Evolutionary conservation across 1,140 invertebrate species (phyloP).

Genomic region (Drosophila ananassae): DNA sequence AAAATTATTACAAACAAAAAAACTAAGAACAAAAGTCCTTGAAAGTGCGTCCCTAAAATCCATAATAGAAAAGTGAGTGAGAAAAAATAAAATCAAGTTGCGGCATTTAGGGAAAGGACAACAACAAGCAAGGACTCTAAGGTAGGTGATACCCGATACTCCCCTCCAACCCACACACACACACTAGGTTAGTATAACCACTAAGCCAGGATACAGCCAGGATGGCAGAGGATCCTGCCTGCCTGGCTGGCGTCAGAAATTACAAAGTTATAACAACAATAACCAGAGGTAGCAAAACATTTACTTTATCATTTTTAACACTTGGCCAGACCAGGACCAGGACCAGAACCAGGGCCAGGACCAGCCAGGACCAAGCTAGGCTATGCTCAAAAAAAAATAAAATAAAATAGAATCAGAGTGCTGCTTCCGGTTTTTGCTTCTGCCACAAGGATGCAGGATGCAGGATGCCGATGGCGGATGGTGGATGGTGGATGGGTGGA

Average conservation of each 20-base stretch:
- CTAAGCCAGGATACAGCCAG: neutral
- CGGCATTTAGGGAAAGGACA: neutral
- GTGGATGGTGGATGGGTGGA: too few species aligned
- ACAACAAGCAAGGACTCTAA: neutral
- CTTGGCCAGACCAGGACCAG: constrained; percentile 20
- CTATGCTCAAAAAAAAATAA: neutral
- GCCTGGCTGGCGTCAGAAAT: constrained; percentile 54
- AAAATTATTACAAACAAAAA: neutral
- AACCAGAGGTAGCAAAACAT: constrained; percentile 68
- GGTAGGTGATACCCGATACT: neutral
- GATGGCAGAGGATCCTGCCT: neutral
- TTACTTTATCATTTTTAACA: constrained; percentile 77
- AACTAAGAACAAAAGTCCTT: neutral
- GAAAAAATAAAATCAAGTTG: neutral
- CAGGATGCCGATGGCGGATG: neutral
- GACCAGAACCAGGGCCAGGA: neutral
- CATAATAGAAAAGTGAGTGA: neutral
- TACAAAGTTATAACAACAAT: constrained; percentile 80
- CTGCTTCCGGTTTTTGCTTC: constrained; percentile 11
- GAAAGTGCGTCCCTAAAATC: neutral
- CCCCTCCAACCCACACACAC: neutral
- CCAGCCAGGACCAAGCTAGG: neutral
- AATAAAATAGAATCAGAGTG: neutral
- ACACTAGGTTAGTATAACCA: neutral
- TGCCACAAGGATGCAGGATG: constrained; percentile 14